Evolutionary conservation across 2,888 invertebrate genomes (phyloP).

Genomic region (Mylabris sibirica): DNA sequence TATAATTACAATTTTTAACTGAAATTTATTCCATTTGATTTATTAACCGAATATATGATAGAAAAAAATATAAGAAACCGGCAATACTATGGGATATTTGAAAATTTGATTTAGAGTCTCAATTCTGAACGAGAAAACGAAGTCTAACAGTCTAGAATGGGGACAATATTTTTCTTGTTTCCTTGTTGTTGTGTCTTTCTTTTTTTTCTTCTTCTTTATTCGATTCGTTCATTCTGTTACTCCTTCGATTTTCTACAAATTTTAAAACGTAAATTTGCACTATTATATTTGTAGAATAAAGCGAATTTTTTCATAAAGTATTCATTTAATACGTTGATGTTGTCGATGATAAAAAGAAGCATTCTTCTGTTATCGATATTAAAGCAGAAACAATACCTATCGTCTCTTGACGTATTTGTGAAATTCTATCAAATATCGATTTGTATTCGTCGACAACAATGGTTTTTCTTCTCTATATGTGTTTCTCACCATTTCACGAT

Average conservation of each 20-base stretch:
- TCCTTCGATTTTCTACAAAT: neutral
- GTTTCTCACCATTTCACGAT: neutral
- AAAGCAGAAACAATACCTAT: neutral
- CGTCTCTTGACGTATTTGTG: neutral
- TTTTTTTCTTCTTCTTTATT: neutral
- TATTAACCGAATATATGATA: too few species aligned
- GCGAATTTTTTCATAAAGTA: neutral
- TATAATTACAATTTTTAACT: too few species aligned
- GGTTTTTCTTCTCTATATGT: neutral
- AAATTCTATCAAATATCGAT: slow-evolving; percentile 1
- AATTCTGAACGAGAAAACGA: slow-evolving; percentile 22
- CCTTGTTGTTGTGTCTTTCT: neutral
- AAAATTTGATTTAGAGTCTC: slow-evolving; percentile 34
- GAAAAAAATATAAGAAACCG: too few species aligned
- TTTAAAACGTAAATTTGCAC: neutral
- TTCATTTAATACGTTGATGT: neutral
- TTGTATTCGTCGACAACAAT: neutral
- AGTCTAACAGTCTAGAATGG: neutral
- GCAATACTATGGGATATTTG: slow-evolving; percentile 20
- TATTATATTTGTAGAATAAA: neutral
- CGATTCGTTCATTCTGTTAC: neutral
- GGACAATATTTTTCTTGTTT: neutral
- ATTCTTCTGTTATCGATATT: neutral
- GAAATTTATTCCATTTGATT: too few species aligned
- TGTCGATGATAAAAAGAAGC: neutral